Evolutionary conservation across 2,113 vertebrate genomes (phyloP), one percentile per base, ranked within the genome.

Genomic region (Trichechus manatus): DNA sequence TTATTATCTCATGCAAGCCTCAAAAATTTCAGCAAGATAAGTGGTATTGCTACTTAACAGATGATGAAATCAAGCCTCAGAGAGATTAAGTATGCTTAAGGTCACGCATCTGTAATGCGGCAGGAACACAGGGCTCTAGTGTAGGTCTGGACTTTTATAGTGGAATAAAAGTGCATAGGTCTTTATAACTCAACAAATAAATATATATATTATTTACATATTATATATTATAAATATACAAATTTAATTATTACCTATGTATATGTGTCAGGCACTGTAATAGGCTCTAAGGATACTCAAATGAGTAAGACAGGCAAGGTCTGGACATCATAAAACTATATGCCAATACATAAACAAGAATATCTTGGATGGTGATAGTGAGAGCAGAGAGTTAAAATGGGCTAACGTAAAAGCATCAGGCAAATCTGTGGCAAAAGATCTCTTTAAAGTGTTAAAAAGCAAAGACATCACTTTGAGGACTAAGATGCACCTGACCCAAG

Each of bases 1-100:
- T 92, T 77, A 56, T 47, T 92, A 23, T 94, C 90, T 94, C 39
- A 15, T 33, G 14, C 6, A 50, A 90, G 72, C 36, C 8, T 59
- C 82, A 80, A 82, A 75, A 82, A 92, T 89, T 91, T 74, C 63
- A 94, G 36, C 72, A 50, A 39, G 23, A 33, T 29, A 31, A 77
- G 80, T 33, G 33, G 47, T 44, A n/a, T 9, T 91, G 63, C 78
- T 92, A 25, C 53, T 61, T 79, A 94, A 88, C 33, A 90, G 66
- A 36, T 79, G 56, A 79, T 56, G 42, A 82, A 83, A 39, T 81
- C 84, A 81, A 89, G 47, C 17, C 47, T 92, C 31, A 59, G 87
- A 39, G 31, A 25, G 17, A 56, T 63, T 72, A 50, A 79, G n/a
- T 23, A 61, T 80, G 31, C 1, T 84, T 15, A 63, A 84, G 64